A percentile compares a stretch with the other conserved stretches of the same genome.
phyloP scores from a whole-genome alignment of 2,888 invertebrate genomes.

The Xestia ashworthii region DNA sequence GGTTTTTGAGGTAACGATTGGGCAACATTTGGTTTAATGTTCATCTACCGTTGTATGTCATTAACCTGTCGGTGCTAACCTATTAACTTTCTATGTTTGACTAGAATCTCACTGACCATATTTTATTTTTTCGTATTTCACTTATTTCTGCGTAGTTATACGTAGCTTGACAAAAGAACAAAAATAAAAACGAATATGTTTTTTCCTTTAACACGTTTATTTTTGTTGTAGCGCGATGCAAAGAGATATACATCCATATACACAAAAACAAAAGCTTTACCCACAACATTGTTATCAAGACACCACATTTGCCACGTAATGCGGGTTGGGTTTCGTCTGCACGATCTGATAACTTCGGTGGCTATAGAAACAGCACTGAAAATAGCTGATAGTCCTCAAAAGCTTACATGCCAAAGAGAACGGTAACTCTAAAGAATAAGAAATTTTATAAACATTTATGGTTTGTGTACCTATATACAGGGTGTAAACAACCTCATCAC shows the following conservation, averaged over 20 bases:
- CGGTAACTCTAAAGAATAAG: neutral
- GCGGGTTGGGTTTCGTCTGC: constrained; percentile 40
- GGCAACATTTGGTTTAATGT: no score
- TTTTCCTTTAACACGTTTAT: neutral
- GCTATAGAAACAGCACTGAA: constrained; percentile 21
- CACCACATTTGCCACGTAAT: constrained; percentile 26
- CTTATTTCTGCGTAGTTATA: neutral
- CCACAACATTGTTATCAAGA: constrained; percentile 25
- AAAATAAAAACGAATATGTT: neutral
- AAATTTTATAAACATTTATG: no score
- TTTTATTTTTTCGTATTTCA: no score
- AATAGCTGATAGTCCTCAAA: constrained; percentile 29
- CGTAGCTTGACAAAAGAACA: neutral
- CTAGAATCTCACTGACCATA: no score
- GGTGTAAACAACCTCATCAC: no score
- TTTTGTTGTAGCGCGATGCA: neutral
- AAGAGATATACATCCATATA: neutral
- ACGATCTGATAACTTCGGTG: constrained; percentile 49
- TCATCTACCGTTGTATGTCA: no score
- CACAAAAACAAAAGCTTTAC: neutral
- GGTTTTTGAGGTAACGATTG: no score
- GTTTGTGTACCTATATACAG: neutral
- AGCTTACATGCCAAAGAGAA: constrained; percentile 16
- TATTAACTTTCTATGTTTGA: no score
- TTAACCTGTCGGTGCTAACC: no score